These are phyloP conservation scores for Drosophila kepulauana DNA, from an alignment of 1,140 invertebrate genomes.

Conservation along the genomic window DNA sequence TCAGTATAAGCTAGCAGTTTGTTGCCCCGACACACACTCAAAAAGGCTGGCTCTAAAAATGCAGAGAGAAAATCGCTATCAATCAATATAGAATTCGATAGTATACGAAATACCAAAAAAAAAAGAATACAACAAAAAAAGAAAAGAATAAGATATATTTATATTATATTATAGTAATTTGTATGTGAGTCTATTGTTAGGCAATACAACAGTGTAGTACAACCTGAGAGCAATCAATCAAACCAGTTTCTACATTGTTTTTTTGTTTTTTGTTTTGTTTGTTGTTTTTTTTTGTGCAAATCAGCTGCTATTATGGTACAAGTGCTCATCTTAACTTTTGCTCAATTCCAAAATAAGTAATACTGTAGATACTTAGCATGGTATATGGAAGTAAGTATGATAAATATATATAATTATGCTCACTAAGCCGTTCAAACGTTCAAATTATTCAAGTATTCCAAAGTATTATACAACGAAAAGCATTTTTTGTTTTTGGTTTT, in stretches of 20 bases:
- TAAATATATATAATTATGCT: constrained; percentile 60
- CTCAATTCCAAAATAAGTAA: constrained; percentile 43
- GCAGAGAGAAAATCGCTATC: constrained; percentile 42
- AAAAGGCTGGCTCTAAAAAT: constrained; percentile 25
- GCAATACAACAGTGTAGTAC: constrained; percentile 76
- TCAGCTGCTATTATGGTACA: constrained; percentile 77
- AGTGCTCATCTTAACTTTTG: constrained; percentile 79
- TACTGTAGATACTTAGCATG: constrained; percentile 36
- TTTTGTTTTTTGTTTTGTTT: constrained; percentile 44
- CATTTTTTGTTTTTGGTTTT: constrained; percentile 52
- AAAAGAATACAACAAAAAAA: constrained; percentile 25
- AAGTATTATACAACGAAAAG: constrained; percentile 72
- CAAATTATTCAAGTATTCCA: constrained; percentile 60
- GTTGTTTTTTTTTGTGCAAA: constrained; percentile 54
- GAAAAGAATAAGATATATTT: constrained; percentile 13
- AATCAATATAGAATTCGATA: constrained; percentile 33
- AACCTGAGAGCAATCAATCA: constrained; percentile 78
- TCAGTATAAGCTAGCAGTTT: constrained; percentile 18
- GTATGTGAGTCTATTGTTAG: constrained; percentile 69
- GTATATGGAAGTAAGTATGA: constrained; percentile 37
- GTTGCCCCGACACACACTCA: constrained; percentile 7
- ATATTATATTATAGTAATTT: constrained; percentile 11
- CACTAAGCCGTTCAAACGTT: constrained; percentile 76
- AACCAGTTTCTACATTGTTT: constrained; percentile 71
- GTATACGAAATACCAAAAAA: constrained; percentile 14